Evolutionary conservation across 2,113 vertebrate genomes (phyloP), one percentile per base, ranked within the genome.

Genomic region (Brachyhypopomus gauderio): DNA sequence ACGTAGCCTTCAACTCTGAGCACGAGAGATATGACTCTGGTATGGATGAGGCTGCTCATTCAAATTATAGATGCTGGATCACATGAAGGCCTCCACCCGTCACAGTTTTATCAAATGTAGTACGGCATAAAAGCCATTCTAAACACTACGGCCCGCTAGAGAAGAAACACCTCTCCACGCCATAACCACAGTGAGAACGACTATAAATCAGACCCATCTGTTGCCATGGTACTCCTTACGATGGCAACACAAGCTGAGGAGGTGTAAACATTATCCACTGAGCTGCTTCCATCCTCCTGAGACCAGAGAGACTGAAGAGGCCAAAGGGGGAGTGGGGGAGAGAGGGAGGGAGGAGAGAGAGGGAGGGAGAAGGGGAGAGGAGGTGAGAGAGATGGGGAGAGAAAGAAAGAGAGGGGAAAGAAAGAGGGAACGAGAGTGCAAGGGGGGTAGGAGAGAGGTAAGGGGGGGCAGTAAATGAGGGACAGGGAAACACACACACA

Each of bases 251-350:
- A 74, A 80, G 78, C 67, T 60, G 64, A 80, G 34, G 22, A 67
- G n/a, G 64, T 12, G 56, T 70, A 83, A 86, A 70, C 60, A 83
- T 55, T 20, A 72, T 72, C 76, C 67, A 62, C 38, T 59, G 38
- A 86, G 74, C 78, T 81, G 74, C 81, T 75, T 78, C 41, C 70
- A 27, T 67, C 36, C 72, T 30, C 36, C 27, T 64, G n/a, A 79
- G 36, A 23, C 72, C 69, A 20, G 12, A 76, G 81, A 78, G 81
- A 78, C 5, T 20, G 62, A 20, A 27, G 9, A n/a, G 2, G 34
- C 9, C 23, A 59, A 67, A 25, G 69, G 41, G 14, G 60, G 77
- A 63, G 71, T 25, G 62, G 38, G 48, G 56, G 48, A 19, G 48
- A 56, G 30, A 69, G 55, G 56, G 55, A 73, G 56, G 22, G n/a